These are phyloP conservation scores for Phoenicopterus ruber DNA, from an alignment of 2,113 vertebrate species.

Conservation along the genomic window DNA sequence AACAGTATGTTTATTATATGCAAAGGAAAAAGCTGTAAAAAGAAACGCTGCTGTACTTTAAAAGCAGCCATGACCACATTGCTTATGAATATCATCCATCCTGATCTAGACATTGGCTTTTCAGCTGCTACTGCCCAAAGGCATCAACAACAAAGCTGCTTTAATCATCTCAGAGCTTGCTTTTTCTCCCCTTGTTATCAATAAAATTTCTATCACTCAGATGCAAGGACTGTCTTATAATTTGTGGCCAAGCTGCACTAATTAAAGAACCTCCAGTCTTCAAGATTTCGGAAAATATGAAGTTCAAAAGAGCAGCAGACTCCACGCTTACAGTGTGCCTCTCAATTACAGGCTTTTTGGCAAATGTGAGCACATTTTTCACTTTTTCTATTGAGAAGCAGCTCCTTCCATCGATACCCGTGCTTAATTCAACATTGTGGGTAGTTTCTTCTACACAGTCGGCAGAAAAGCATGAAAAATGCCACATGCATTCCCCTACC, in stretches of 20 bases:
- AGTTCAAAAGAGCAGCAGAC: not conserved
- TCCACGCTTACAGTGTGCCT: not conserved
- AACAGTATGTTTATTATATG: not conserved
- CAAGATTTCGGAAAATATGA: not conserved
- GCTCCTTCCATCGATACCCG: not conserved
- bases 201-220: not conserved
- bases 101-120: not conserved
- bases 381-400: not conserved
- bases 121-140: conserved; percentile 15
- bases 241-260: not conserved
- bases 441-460: not conserved
- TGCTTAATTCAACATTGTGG: not conserved
- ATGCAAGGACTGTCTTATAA: not conserved
- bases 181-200: not conserved
- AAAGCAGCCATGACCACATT: not conserved
- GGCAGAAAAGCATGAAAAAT: not conserved
- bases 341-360: not conserved
- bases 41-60: not conserved
- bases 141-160: conserved; percentile 15
- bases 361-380: not conserved
- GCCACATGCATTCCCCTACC: not conserved
- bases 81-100: not conserved
- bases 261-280: not conserved
- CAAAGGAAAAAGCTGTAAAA: not conserved
- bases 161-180: not conserved